Percentiles rank a stretch among this genome's conserved stretches.
Evolutionary conservation across 2,888 invertebrate genomes (phyloP).

Genomic region (Unio delphinus): DNA sequence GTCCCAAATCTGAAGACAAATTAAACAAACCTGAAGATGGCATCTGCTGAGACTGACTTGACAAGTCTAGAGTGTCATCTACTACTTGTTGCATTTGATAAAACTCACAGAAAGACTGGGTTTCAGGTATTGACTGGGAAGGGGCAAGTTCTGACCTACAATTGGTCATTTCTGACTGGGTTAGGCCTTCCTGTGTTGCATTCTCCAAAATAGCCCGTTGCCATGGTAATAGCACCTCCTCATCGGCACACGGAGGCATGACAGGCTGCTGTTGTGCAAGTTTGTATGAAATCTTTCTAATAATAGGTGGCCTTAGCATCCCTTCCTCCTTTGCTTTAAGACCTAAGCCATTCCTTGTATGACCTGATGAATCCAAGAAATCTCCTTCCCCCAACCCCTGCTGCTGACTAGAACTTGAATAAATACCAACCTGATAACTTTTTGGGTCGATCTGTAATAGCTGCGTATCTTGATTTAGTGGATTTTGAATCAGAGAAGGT

Average conservation of each 20-base stretch:
- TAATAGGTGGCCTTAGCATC: conserved; percentile 78
- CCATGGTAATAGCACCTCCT: conserved; percentile 34
- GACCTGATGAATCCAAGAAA: conserved; percentile 24
- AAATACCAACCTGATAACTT: too few relatives aligned
- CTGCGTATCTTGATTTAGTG: conserved; percentile 20
- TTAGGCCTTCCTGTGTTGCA: conserved; percentile 7
- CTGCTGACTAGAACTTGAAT: too few relatives aligned
- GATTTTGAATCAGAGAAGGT: conserved; percentile 10
- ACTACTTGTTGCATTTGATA: too few relatives aligned
- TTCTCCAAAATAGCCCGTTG: conserved; percentile 34
- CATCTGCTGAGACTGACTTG: too few relatives aligned
- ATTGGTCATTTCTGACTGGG: too few relatives aligned
- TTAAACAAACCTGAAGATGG: too few relatives aligned
- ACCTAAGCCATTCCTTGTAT: conserved; percentile 21
- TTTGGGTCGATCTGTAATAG: conserved; percentile 9
- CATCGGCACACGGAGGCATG: conserved; percentile 79
- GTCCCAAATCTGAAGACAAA: too few relatives aligned
- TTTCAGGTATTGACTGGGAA: too few relatives aligned
- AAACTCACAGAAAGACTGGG: too few relatives aligned
- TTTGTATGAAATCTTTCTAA: conserved; percentile 90
- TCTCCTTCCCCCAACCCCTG: conserved; percentile 9
- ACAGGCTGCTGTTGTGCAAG: conserved; percentile 89
- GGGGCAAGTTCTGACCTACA: too few relatives aligned
- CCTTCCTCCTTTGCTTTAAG: conserved; percentile 14
- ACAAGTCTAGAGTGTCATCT: too few relatives aligned